These are phyloP conservation scores for Hippocampus comes DNA, from an alignment of 2,113 vertebrate genomes.

Conservation along the genomic window DNA sequence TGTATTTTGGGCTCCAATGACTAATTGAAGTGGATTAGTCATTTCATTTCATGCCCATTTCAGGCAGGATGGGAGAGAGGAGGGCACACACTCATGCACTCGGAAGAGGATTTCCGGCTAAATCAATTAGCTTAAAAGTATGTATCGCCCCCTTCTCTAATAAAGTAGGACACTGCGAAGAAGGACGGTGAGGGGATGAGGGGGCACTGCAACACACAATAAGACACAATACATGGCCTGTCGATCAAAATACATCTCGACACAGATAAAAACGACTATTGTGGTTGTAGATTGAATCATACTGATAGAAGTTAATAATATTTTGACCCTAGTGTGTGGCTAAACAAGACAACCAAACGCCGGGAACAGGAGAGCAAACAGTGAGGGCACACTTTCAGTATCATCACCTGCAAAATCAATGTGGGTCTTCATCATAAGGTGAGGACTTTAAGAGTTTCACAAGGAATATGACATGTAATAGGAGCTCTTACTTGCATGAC, in stretches of 20 bases:
- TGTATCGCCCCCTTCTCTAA: constrained; percentile 14
- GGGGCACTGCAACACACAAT: background rate
- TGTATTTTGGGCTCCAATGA: constrained; percentile 13
- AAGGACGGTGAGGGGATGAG: background rate
- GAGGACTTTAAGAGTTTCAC: background rate
- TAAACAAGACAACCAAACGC: background rate
- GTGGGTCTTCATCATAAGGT: background rate
- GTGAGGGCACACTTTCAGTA: background rate
- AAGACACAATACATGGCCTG: background rate
- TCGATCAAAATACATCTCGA: background rate
- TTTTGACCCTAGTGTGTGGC: background rate
- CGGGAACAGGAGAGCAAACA: background rate
- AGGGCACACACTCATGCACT: constrained; percentile 22
- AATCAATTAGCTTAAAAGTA: constrained; percentile 44
- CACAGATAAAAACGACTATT: background rate
- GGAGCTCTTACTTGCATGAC: background rate
- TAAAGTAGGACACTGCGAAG: constrained; percentile 8
- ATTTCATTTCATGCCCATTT: constrained; percentile 44
- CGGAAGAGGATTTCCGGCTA: constrained; percentile 20
- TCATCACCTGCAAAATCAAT: background rate
- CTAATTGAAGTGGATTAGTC: constrained; percentile 39
- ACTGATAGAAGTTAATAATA: background rate
- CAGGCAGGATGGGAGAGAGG: constrained; percentile 7
- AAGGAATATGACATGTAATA: background rate
- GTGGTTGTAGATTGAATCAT: background rate